A percentile compares a stretch with the other conserved stretches of the same genome.
phyloP scores from a whole-genome alignment of 2,797 vertebrate species.

The Gallinago stenura region DNA sequence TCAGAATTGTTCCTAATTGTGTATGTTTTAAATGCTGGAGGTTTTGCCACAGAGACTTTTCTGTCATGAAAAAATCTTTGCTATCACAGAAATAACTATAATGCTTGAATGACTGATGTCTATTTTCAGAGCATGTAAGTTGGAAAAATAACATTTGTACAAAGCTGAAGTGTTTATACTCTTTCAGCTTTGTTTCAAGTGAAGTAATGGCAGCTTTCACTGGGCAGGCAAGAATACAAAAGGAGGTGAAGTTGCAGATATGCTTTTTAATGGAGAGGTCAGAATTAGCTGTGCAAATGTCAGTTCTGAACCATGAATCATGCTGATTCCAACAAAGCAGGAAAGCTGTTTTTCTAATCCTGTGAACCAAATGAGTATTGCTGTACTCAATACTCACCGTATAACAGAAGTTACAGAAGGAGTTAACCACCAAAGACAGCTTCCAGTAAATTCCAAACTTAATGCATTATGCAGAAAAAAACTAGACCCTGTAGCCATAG shows the following conservation, averaged over 20 bases:
- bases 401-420: neutral
- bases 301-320: neutral
- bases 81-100: neutral
- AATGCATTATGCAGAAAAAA: constrained; percentile 19
- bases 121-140: neutral
- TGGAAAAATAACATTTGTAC: constrained; percentile 25
- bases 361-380: neutral
- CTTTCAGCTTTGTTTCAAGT: neutral
- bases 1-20: neutral
- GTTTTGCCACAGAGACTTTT: neutral
- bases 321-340: neutral
- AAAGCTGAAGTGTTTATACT: neutral
- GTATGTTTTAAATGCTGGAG: neutral
- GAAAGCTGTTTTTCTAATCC: neutral
- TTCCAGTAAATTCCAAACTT: constrained; percentile 28
- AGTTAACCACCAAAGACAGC: neutral
- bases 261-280: neutral
- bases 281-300: neutral
- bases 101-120: neutral
- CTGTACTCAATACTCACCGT: neutral
- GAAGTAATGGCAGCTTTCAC: constrained; percentile 16
- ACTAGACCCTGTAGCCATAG: neutral
- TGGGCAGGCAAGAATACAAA: neutral
- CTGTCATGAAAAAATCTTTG: neutral
- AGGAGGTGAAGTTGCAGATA: neutral